Evolutionary conservation across 2,797 vertebrate genomes (phyloP).

Genomic region (Pseudochirops corinnae): DNA sequence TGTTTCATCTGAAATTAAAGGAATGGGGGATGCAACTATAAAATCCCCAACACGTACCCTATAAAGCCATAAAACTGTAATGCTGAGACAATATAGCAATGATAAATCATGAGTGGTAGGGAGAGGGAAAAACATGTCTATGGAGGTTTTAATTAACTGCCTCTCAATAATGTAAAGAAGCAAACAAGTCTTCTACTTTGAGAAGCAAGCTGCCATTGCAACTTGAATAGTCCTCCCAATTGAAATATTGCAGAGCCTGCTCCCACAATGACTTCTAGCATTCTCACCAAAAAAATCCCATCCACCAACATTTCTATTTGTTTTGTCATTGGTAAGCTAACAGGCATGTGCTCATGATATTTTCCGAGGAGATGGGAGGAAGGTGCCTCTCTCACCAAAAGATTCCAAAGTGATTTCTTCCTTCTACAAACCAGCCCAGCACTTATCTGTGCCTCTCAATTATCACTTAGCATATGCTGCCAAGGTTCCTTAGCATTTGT

Average conservation of each 20-base stretch:
- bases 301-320: neutral
- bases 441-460: neutral
- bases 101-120: constrained; percentile 80
- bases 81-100: constrained; percentile 63
- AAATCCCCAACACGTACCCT: constrained; percentile 75
- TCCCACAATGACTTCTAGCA: constrained; percentile 32
- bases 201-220: constrained; percentile 72
- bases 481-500: neutral
- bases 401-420: neutral
- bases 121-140: constrained; percentile 79
- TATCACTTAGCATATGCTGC: neutral
- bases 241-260: constrained; percentile 59
- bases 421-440: neutral
- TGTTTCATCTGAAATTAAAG: constrained; percentile 84
- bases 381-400: neutral
- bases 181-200: constrained; percentile 79
- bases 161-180: constrained; percentile 82
- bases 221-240: constrained; percentile 64
- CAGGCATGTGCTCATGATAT: neutral
- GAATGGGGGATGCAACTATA: constrained; percentile 80
- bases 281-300: neutral
- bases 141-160: constrained; percentile 82
- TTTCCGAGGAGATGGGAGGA: neutral
- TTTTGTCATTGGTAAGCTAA: neutral
- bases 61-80: constrained; percentile 83